Evolutionary conservation across 2,113 vertebrate genomes (phyloP), one percentile per base, ranked within the genome.

Genomic region (Urocolius indicus): DNA sequence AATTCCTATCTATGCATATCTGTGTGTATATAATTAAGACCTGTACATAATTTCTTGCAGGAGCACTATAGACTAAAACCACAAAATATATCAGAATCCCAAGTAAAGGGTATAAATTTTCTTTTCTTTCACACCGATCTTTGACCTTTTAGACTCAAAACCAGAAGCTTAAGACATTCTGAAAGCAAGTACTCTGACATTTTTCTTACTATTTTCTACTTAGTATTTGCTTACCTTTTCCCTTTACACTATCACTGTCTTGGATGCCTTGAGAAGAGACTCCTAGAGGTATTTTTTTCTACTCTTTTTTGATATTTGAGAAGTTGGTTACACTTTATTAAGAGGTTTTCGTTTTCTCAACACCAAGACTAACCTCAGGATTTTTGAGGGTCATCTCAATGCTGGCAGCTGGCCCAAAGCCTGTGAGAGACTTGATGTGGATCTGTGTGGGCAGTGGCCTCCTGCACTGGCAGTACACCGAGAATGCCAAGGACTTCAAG

Each of bases 401-500:
- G 88, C 98, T 98, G 94, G 99, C 98, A 84, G 99, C 99, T 16
- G 99, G 99, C 63, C 99, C 99, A 63, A 99, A 99, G 80, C 99
- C 99, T 4, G 99, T 99, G 93, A 99, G 98, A n/a, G 99, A 99
- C 94, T 99, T 99, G 91, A 99, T 99, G 97, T 99, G 98, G 32
- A 98, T 99, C 97, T 99, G 99, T 6, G 98, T 98, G 87, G 99
- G 98, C 84, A 99, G 94, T 2, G 99, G 98, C 30, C 99, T 98
- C 90, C 99, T 97, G 98, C 99, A 99, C 68, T 99, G 99, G 91
- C 99, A 99, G 98, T 99, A 99, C 95, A 99, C 98, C 1, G 99
- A 99, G 93, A 99, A 99, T 0, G 99, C 99, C 98, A 99, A 93
- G 61, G 99, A 99, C 93, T 99, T 99, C 96, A 99, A 98, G 97